Conservation (phyloP, 2,888 invertebrate genomes). For the Brachynemurus nebulosus region DNA sequence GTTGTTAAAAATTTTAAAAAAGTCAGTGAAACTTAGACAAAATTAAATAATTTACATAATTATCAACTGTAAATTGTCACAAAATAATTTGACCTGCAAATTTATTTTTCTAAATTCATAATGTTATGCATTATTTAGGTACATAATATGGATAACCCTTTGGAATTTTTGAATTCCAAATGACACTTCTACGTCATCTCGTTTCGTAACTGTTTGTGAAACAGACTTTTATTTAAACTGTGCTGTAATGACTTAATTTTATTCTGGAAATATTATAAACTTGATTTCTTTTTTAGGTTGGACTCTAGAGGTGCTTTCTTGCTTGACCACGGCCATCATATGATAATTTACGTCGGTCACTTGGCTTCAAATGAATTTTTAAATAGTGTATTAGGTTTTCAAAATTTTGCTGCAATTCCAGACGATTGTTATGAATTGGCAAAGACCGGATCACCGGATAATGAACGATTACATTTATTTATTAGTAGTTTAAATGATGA, state of each 20-base stretch:
- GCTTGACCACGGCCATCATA: constrained; percentile 71
- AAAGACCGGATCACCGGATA: constrained; percentile 58
- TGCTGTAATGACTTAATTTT: too few species aligned
- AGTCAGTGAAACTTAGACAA: too few species aligned
- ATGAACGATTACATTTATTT: constrained; percentile 62
- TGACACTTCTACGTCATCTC: too few species aligned
- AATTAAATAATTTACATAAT: too few species aligned
- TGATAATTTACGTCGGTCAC: constrained; percentile 74
- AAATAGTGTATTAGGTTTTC: constrained; percentile 62
- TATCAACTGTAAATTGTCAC: too few species aligned
- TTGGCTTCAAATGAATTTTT: constrained; percentile 61
- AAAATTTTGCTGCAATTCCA: constrained; percentile 55
- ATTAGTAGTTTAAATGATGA: constrained; percentile 72
- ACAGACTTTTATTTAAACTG: not conserved
- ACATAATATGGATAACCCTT: too few species aligned
- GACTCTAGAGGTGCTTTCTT: constrained; percentile 84
- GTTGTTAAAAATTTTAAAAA: too few species aligned
- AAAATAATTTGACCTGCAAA: too few species aligned
- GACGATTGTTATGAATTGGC: constrained; percentile 71
- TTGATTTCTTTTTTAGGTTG: constrained; percentile 38
- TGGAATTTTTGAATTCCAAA: too few species aligned
- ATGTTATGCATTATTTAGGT: too few species aligned
- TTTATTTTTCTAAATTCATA: too few species aligned
- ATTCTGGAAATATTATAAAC: constrained; percentile 17
- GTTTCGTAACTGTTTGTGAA: not conserved